Conservation (phyloP, 2,797 vertebrate species). For the Naso thynnoides region DNA sequence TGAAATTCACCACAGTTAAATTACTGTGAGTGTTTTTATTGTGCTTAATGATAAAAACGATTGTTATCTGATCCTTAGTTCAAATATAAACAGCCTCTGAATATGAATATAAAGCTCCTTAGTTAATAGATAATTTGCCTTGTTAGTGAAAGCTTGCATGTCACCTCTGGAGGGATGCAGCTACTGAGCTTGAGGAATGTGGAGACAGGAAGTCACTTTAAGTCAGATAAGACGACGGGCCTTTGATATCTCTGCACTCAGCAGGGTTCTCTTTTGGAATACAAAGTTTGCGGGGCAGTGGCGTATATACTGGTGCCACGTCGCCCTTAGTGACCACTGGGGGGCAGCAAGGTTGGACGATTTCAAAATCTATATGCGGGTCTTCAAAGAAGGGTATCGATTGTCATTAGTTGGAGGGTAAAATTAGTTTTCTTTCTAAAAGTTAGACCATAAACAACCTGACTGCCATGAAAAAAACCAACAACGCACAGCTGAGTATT, state of each 20-base stretch:
- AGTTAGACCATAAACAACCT: not conserved
- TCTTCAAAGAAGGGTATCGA: not conserved
- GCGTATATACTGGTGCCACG: not conserved
- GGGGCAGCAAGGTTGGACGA: not conserved
- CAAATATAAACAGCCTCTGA: too few relatives aligned
- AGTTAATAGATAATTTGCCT: too few relatives aligned
- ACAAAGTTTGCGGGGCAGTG: not conserved
- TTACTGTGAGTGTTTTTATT: too few relatives aligned
- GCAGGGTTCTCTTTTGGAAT: not conserved
- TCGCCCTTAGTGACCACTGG: not conserved
- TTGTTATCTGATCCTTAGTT: too few relatives aligned
- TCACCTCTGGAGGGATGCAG: not conserved
- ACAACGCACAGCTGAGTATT: not conserved
- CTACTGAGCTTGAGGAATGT: not conserved
- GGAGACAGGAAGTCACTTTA: not conserved
- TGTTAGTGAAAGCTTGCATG: too few relatives aligned
- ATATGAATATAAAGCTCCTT: too few relatives aligned
- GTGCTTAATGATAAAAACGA: too few relatives aligned
- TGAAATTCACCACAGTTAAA: too few relatives aligned
- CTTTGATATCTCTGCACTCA: not conserved
- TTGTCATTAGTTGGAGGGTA: not conserved
- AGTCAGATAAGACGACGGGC: not conserved
- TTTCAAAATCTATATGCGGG: not conserved
- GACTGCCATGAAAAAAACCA: not conserved
- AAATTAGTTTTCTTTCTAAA: not conserved